Base-by-base conservation (phyloP, 2,888 invertebrate species). In the Venustoraphidia nigricollis region DNA sequence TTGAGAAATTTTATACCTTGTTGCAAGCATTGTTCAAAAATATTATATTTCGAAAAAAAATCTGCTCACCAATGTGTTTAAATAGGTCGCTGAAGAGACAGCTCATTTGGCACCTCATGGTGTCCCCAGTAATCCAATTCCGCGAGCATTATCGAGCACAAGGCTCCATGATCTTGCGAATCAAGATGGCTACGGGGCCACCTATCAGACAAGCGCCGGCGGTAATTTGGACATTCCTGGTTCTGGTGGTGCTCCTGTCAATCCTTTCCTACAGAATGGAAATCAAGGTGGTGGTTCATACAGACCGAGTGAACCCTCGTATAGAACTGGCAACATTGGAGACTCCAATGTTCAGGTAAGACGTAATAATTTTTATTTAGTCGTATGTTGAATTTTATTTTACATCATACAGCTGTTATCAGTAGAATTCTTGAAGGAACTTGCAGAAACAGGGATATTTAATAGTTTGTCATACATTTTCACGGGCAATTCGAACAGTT, bases 101-200 rank as follows among this genome's bases (percentile, higher is more conserved):
- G 80, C 82, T 2, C 91, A 91, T 68, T 71, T 93, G 60, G 92
- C 92, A 49, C 93, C 93, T n/a, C 93, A 93, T 63, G 93, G 93
- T 44, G 93, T 93, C 45, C 93, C 93, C 43, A 87, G 89, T 62
- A 90, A 89, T 71, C 91, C 92, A 14, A 81, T 90, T 60, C 90
- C 90, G 1, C 76, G 90, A 53, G 90, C 88, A 45, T 71, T 90
- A 27, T 88, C 88, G 56, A 88, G 87, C 60, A 80, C 79, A 54
- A 79, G 88, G 51, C 73, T 90, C 37, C 81, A 86, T 54, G 90
- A 90, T 64, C 70, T 87, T 57, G 73, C 82, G 52, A 79, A 79
- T 55, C 81, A 83, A 64, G 80, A 81, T 48, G 75, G 77, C 42
- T 84, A 84, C 62, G 88, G 88, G 52, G 79, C 83, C 52, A 87